phyloP scores from a whole-genome alignment of 2,797 vertebrate genomes.

The Melanogrammus aeglefinus region DNA sequence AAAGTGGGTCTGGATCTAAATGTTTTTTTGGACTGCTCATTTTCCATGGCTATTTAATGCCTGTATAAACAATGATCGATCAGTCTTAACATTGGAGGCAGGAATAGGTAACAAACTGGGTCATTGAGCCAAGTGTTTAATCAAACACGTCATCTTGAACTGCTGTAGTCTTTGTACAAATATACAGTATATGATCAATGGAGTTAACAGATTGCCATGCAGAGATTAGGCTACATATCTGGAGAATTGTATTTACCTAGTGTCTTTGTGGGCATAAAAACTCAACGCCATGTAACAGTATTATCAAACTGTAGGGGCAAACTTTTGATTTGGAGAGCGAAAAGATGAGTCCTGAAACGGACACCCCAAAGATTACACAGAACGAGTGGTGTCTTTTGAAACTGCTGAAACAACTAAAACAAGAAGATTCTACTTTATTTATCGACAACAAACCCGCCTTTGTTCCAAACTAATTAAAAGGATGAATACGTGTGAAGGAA shows the following conservation, averaged over 20 bases:
- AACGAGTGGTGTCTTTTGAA: neutral
- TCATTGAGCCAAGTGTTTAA: neutral
- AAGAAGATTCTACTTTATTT: neutral
- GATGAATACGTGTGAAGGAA: neutral
- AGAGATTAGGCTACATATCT: neutral
- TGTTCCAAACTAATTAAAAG: neutral
- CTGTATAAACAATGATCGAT: neutral
- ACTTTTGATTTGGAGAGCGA: neutral
- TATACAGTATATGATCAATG: neutral
- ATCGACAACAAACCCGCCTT: neutral
- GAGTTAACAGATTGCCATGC: neutral
- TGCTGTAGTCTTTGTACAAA: neutral
- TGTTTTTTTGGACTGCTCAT: neutral
- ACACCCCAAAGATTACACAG: neutral
- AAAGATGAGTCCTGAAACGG: neutral
- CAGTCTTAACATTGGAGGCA: neutral
- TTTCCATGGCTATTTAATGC: neutral
- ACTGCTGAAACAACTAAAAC: neutral
- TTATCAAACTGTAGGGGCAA: neutral
- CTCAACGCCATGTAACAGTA: slow-evolving; percentile 11
- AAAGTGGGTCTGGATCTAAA: neutral
- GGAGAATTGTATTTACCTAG: slow-evolving; percentile 47
- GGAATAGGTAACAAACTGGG: neutral
- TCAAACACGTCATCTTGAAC: neutral
- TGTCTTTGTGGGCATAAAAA: slow-evolving; percentile 26